Base-by-base conservation (phyloP, 1,140 invertebrate genomes). In the Aphelenchoides besseyi region DNA sequence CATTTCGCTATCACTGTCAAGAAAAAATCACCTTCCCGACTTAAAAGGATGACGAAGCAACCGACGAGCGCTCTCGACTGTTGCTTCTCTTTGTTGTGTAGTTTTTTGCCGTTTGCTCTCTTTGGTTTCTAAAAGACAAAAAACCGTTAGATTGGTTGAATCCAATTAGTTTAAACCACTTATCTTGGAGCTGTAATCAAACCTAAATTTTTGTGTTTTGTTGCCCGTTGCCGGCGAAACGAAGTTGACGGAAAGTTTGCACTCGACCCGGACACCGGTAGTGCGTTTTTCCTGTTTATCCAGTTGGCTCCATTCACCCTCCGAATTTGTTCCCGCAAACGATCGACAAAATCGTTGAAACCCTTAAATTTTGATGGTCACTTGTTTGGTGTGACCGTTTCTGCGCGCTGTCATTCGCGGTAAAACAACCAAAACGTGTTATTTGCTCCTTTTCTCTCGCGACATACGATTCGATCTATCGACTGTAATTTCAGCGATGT, bases 341-440 rank as follows among this genome's bases (percentile, higher is more conserved):
- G 37, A 41, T 5, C 37, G 37, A 62, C 23, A 23, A 70, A 70
- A 52, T 30, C 52, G n/a, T 28, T 70, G 23, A 57, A 70, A 41
- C 68, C 68, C 0, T 62, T 71, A 36, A 30, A 69, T 8, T 63
- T 69, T 41, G 32, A 26, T 9, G 69, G 32, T 8, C 69, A 71
- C 64, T 48, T 71, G 12, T 33, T 71, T n/a, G n/a, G n/a, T n/a
- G n/a, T n/a, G n/a, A n/a, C n/a, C n/a, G 8, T 71, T 16, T 54
- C 69, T 23, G 70, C 69, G 30, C 36, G 64, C 23, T 63, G 69
- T 37, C 61, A 63, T 3, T 18, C 36, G 32, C 61, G 54, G 23
- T 5, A 33, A 26, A 30, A 35, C 64, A 67, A 68, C 12, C 26
- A 66, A 29, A 36, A 26, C 26, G 33, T 16, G 35, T 23, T 23